These are phyloP conservation scores for Malthinus flaveolus DNA, from an alignment of 2,888 invertebrate genomes.

Conservation along the genomic window DNA sequence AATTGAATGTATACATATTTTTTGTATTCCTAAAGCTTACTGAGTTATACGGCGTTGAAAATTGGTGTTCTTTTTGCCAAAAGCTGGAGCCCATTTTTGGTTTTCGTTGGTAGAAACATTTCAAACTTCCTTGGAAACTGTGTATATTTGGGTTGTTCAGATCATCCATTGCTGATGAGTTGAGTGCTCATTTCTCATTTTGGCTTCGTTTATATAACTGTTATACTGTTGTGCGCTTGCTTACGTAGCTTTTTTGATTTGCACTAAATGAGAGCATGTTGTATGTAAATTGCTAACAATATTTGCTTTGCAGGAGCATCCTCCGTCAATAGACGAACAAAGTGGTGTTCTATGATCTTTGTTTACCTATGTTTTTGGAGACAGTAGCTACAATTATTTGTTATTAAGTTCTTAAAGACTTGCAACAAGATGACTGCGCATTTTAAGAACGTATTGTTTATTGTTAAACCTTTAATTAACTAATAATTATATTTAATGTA, in stretches of 20 bases:
- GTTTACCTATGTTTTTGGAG: constrained; percentile 12
- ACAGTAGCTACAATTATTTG: constrained; percentile 12
- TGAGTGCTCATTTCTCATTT: too few species aligned
- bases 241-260: too few species aligned
- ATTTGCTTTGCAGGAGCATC: constrained; percentile 32
- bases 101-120: too few species aligned
- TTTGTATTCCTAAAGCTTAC: too few species aligned
- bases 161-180: too few species aligned
- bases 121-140: too few species aligned
- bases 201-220: background rate
- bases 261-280: constrained; percentile 14
- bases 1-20: too few species aligned
- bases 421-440: constrained; percentile 12
- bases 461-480: constrained; percentile 8
- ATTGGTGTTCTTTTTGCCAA: too few species aligned
- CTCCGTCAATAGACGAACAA: constrained; percentile 28
- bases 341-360: constrained; percentile 16
- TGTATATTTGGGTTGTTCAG: too few species aligned
- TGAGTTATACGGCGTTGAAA: too few species aligned
- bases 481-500: background rate
- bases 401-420: constrained; percentile 4
- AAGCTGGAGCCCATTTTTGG: too few species aligned
- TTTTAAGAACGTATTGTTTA: constrained; percentile 5
- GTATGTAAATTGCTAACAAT: constrained; percentile 19
- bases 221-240: constrained; percentile 3